Conservation (phyloP, 2,888 invertebrate genomes). For the Trisateles emortualis region DNA sequence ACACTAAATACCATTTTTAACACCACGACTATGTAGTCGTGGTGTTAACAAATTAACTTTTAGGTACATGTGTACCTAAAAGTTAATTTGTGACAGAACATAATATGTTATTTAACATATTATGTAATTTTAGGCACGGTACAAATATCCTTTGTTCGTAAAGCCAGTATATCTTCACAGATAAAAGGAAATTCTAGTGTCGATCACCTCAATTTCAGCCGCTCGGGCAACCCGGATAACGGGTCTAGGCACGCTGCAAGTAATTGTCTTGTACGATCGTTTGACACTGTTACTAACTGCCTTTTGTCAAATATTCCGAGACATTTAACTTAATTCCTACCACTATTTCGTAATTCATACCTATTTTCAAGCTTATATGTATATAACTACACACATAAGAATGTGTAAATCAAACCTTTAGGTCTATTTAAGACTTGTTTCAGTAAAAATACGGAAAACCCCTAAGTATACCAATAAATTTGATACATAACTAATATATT, state of each 20-base stretch:
- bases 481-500: no score
- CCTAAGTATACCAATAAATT: no score
- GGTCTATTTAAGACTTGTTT: no score
- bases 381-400: no score
- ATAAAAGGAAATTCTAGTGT: conserved; percentile 4
- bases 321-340: conserved; percentile 14
- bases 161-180: neutral
- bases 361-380: no score
- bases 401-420: no score
- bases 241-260: conserved; percentile 15
- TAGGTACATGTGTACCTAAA: no score
- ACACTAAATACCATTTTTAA: no score
- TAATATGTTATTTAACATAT: neutral
- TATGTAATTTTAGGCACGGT: neutral
- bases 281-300: conserved; percentile 14
- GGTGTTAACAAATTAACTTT: no score
- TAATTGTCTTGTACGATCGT: conserved; percentile 18
- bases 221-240: conserved; percentile 10
- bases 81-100: neutral
- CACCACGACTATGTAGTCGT: no score
- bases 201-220: conserved; percentile 13
- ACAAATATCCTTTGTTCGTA: neutral
- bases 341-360: neutral
- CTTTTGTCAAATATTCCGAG: conserved; percentile 9
- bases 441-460: no score